Evolutionary conservation across 92 coral and sea anemone species (phyloP).

Genomic region (Zoanthus solanderi): DNA sequence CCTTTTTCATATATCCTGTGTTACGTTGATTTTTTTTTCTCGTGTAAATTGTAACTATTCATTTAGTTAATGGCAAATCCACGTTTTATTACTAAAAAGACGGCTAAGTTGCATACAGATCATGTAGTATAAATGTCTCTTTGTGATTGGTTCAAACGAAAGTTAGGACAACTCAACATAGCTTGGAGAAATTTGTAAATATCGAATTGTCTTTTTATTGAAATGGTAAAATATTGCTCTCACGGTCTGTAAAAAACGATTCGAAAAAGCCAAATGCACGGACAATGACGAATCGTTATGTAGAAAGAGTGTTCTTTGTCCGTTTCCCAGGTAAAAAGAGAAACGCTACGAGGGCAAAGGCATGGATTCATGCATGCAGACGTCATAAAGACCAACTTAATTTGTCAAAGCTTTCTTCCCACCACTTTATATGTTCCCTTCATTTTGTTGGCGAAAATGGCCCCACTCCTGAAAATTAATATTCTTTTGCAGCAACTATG

Average conservation of each 20-base stretch:
- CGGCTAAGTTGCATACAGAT: not conserved
- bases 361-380: slow-evolving; percentile 51
- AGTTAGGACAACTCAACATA: slow-evolving; percentile 52
- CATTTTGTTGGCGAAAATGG: slow-evolving; percentile 73
- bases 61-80: no score
- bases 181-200: not conserved
- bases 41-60: no score
- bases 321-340: slow-evolving; percentile 54
- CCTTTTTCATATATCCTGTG: no score
- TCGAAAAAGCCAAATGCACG: slow-evolving; percentile 60
- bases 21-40: no score
- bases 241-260: slow-evolving; percentile 60
- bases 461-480: slow-evolving; percentile 19
- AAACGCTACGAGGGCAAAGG: slow-evolving; percentile 49
- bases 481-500: no score
- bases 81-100: no score
- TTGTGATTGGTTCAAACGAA: slow-evolving; percentile 46
- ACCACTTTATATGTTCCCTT: slow-evolving; percentile 64
- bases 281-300: slow-evolving; percentile 59
- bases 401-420: slow-evolving; percentile 63
- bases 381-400: slow-evolving; percentile 56
- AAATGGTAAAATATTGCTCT: no score
- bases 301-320: not conserved
- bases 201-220: no score
- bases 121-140: slow-evolving; percentile 19